Base-by-base conservation (phyloP, 64 coral and sea anemone genomes). In the Stichodactyla mertensii region DNA sequence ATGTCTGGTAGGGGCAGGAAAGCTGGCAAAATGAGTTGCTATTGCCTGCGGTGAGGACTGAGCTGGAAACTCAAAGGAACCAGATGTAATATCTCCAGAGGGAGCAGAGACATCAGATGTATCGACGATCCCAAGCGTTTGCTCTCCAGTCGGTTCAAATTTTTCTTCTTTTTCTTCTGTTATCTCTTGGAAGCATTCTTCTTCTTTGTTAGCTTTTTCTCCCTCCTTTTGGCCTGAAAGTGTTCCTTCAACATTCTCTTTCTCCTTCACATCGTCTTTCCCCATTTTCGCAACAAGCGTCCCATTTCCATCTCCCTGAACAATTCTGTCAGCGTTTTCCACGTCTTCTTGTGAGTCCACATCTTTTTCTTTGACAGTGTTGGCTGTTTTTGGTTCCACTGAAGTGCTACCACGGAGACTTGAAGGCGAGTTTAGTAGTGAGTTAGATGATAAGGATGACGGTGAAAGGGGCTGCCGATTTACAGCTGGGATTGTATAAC, bases 21-120 rank as follows among this genome's bases (percentile, higher is more conserved):
- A 85, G 13, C 83, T 85, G 5, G 83, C 78, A 20, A 81, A 81
- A 54, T 81, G 78, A 54, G 78, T 16, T 15, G 15, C 51, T 18
- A 81, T 81, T 10, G 18, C 16, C 7, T 55, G 78, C 0, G 53
- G 51, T 81, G 78, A 53, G 4, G 78, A 81, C 6, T 19, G 18
- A 5, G 36, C 78, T 3, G 16, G 11, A 53, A 53, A 19, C 20
- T 81, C 45, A 81, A 55, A 54, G 16, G 51, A 81, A 11, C 36
- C 69, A 71, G 69, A 8, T 31, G 24, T 7, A n/a, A 71, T 0
- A 12, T 28, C 24, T 27, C 20, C 4, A 71, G 19, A 70, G 20
- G 66, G 22, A 70, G 23, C 66, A 70, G 66, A 22, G 19, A 24
- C 19, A 70, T 26, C 20, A 70, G 22, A 23, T 71, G 18, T 18